Evolutionary conservation across 2,113 vertebrate species (phyloP), one percentile per base, ranked within the genome.

Genomic region (Mola mola): DNA sequence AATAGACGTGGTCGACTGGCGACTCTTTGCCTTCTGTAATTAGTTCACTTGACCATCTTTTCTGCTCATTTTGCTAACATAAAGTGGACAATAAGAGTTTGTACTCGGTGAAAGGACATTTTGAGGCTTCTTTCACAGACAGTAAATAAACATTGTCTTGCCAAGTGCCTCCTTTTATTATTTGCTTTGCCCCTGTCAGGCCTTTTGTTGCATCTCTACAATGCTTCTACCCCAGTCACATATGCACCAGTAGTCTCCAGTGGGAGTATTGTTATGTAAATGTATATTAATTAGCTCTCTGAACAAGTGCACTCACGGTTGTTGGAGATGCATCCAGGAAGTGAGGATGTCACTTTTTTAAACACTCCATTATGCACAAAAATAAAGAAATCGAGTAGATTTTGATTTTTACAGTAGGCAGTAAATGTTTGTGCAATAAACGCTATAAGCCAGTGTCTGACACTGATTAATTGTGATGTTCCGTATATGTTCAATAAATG

Each of bases 211-310:
- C 53, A 52, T 47, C 60, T 72, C 66, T 57, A 24, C 75, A 79
- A 53, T 71, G 74, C 51, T 21, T 55, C 67, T 22, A 60, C 77
- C 81, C 66, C 43, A 66, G 43, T 78, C 78, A 79, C 67, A 61
- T 60, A 20, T 59, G 70, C 72, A 80, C 77, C 71, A 75, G 53
- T 38, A 13, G 58, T 33, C 78, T 67, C 82, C 68, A 66, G 48
- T 60, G 81, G 60, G 31, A 70, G 26, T 15, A 73, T 85, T 87
- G 76, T 86, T 71, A 82, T 79, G 75, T 62, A 77, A 84, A 88
- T 85, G 52, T 17, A 21, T 67, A 81, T 75, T 80, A 85, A 81
- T 86, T 78, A 81, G 78, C 64, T 75, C 74, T 64, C 66, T 61
- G n/a, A n/a, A n/a, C 61, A 34, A 34, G 15, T n/a, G n/a, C n/a